Percentiles rank a stretch among this genome's conserved stretches.
phyloP scores from a whole-genome alignment of 2,797 vertebrate species.

The Notamacropus eugenii region DNA sequence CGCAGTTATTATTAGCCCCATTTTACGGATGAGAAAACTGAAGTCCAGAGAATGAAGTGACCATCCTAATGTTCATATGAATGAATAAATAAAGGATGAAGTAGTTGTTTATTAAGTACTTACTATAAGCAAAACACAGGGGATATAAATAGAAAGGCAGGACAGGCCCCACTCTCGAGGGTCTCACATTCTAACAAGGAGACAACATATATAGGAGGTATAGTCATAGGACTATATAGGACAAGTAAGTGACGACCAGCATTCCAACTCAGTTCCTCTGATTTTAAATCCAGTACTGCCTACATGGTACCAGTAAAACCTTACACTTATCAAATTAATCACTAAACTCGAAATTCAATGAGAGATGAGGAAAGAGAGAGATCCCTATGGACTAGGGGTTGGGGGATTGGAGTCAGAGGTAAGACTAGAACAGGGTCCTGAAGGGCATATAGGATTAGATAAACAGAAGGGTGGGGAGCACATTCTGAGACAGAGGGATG shows the following conservation, averaged over 20 bases:
- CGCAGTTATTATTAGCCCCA: not conserved
- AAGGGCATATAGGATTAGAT: not conserved
- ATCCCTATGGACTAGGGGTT: not conserved
- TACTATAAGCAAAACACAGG: not conserved
- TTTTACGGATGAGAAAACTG: not conserved
- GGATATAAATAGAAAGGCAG: not conserved
- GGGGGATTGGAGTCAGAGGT: not conserved
- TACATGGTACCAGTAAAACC: not conserved
- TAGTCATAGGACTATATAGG: too few species aligned
- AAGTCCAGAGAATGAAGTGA: not conserved
- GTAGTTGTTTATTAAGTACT: not conserved
- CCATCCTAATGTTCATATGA: not conserved
- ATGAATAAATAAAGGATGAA: not conserved
- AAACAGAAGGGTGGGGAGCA: not conserved
- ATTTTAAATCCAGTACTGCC: not conserved
- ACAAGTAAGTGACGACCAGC: not conserved
- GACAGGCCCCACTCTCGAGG: constrained; percentile 80
- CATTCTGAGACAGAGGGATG: not conserved
- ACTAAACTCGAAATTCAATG: not conserved
- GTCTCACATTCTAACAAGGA: not conserved
- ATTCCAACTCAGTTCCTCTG: not conserved
- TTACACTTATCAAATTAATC: not conserved
- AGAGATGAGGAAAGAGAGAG: not conserved
- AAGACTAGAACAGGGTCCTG: not conserved
- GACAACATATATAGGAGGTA: not conserved